Base-by-base conservation (phyloP, 2,888 invertebrate species). In the Sinodicranocentrus sp. region DNA sequence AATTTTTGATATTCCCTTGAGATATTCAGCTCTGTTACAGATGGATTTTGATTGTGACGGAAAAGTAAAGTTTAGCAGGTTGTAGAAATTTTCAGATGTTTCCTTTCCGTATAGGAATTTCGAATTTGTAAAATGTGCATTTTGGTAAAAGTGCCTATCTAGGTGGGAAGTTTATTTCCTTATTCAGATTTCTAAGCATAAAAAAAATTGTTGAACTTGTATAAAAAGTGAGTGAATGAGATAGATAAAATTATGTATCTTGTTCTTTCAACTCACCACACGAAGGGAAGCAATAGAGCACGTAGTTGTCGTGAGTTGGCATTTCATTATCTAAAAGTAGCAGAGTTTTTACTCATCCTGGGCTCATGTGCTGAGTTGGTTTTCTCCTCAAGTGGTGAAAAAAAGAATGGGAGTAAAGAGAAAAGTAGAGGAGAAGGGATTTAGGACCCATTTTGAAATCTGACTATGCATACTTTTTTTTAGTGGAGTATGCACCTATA, bases 261-360 rank as follows among this genome's bases (percentile, higher is more conserved):
- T 28, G 13, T 63, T 21, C 48, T 21, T 44, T 23, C 26, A 3
- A 33, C 63, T 63, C 63, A 28, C 28, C 21, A 43, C 13, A n/a
- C 15, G n/a, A 1, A 10, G 43, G 61, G 26, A 75, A 63, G 26
- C 19, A 28, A 75, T 52, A n/a, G 57, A 54, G 67, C 65, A 43
- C 57, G 70, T 78, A 28, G 39, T 70, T 48, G 59, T 52, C 79
- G 72, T 79, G 79, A 79, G 79, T 44, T 79, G 71, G 79, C 79
- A 79, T 79, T 79, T 79, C 79, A 79, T 79, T 79, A 79, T 72
- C 54, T 79, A 54, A 63, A 52, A 71, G 63, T 63, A 71, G 59
- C 39, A 23, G 21, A 54, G 43, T 10, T 48, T 48, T 48, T n/a
- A 5, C n/a, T 15, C 15, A n/a, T 43, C n/a, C n/a, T n/a, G n/a